phyloP scores from a whole-genome alignment of 1,140 invertebrate genomes.

The Babylonia areolata region DNA sequence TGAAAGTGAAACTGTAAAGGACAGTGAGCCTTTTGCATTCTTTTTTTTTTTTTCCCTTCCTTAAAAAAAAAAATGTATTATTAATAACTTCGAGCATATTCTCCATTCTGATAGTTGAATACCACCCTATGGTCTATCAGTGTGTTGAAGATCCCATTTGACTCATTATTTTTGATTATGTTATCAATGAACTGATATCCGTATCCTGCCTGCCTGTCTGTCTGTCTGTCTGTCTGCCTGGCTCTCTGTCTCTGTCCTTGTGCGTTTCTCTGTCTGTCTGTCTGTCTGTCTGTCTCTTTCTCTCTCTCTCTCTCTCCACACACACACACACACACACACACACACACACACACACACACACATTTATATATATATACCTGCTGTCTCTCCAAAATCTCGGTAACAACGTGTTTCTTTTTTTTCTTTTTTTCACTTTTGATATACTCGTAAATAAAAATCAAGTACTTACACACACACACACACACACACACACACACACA shows the following conservation, averaged over 20 bases:
- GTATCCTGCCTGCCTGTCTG: not conserved
- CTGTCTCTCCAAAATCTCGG: not conserved
- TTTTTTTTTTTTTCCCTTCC: too few species aligned
- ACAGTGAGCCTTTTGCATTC: too few species aligned
- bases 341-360: not conserved
- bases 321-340: not conserved
- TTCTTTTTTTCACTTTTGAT: not conserved
- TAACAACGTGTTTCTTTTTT: not conserved
- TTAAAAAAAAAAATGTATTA: too few species aligned
- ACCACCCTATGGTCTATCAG: not conserved
- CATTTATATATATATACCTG: too few species aligned
- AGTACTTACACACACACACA: constrained; percentile 17
- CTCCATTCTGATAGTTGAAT: not conserved
- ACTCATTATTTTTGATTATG: too few species aligned
- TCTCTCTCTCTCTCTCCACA: too few species aligned
- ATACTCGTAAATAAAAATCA: not conserved
- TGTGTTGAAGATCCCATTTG: too few species aligned
- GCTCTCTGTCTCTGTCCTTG: not conserved
- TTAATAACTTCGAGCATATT: too few species aligned
- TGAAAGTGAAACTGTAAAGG: too few species aligned
- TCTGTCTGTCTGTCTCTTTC: not conserved
- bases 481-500: constrained; percentile 21
- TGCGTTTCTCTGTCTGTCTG: not conserved
- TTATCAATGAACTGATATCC: too few species aligned
- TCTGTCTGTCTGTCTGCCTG: not conserved